Evolutionary conservation across 2,888 invertebrate genomes (phyloP), one percentile per base, ranked within the genome.

Genomic region (Neoascia interrupta): DNA sequence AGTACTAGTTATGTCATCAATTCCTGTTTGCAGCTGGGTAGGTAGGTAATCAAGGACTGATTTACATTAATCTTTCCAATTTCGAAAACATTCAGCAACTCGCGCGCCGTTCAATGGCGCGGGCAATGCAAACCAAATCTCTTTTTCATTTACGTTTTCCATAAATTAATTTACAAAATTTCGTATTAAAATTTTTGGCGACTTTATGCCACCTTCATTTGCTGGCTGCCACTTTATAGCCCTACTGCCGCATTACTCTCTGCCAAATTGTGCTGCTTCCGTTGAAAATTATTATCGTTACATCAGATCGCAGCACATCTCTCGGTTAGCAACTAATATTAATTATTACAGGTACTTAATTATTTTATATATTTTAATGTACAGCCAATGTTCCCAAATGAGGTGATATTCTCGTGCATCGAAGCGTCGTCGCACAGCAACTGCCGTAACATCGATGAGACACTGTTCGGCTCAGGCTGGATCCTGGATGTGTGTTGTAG

Each of bases 341-440:
- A 79, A 79, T 79, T 73, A 79, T 73, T 79, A 73, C 79, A 79
- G 79, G 79, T 79, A 79, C 79, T 79, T 79, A 73, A 79, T 79
- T 79, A 79, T 79, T 79, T 73, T 73, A 56, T 79, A 73, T 73
- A 79, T 61, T 68, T 79, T 68, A 79, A 79, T 79, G 68, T 68
- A n/a, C n/a, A 73, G 26, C 64, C 60, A 64, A 54, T 73, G 64
- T 73, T 45, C 66, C 54, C 18, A 56, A 73, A 68, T 49, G 66
- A 73, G 79, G 66, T 73, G 79, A 64, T 60, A 64, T 51, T 45
- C 21, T 13, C 11, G 13, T n/a, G 41, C 4, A 39, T 6, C 18
- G 5, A 1, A 15, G n/a, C 8, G n/a, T n/a, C n/a, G 13, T 11
- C 5, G 68, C 21, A 58, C 49, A 61, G 66, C 79, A 73, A 73